A percentile compares a stretch with the other conserved stretches of the same genome.
Conservation (phyloP, 2,888 invertebrate genomes). For the Mimachlamys varia region DNA sequence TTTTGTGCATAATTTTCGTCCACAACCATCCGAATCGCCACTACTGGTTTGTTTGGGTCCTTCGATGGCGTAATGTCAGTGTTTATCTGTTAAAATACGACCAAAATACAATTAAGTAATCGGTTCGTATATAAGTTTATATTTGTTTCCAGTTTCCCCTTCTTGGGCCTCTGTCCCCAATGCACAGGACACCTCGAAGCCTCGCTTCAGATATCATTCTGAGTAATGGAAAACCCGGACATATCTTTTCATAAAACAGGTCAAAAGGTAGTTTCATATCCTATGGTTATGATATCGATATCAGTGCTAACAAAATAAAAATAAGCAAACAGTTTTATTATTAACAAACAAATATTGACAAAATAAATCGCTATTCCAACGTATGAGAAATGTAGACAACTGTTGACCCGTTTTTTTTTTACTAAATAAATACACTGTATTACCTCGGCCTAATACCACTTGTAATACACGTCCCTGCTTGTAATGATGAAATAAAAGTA, state of each 20-base stretch:
- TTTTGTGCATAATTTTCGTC: background rate
- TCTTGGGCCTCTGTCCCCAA: background rate
- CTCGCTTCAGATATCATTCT: background rate
- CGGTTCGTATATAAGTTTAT: background rate
- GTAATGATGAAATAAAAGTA: too few relatives aligned
- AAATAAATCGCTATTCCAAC: too few relatives aligned
- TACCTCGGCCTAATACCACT: too few relatives aligned
- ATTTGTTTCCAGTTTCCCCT: background rate
- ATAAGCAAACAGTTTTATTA: too few relatives aligned
- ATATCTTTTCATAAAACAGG: background rate
- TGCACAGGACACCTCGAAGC: background rate
- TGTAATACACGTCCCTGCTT: too few relatives aligned
- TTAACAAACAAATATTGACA: too few relatives aligned
- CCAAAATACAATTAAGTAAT: background rate
- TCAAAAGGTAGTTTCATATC: background rate
- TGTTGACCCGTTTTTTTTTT: too few relatives aligned
- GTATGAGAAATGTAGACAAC: too few relatives aligned
- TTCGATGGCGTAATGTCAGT: background rate
- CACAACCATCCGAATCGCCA: background rate
- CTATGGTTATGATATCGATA: background rate
- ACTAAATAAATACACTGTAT: too few relatives aligned
- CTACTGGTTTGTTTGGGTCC: background rate
- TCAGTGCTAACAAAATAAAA: too few relatives aligned
- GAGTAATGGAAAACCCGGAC: constrained; percentile 33
- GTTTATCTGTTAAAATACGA: background rate